Conservation (phyloP, 92 coral and sea anemone genomes). For the Metridium senile region DNA sequence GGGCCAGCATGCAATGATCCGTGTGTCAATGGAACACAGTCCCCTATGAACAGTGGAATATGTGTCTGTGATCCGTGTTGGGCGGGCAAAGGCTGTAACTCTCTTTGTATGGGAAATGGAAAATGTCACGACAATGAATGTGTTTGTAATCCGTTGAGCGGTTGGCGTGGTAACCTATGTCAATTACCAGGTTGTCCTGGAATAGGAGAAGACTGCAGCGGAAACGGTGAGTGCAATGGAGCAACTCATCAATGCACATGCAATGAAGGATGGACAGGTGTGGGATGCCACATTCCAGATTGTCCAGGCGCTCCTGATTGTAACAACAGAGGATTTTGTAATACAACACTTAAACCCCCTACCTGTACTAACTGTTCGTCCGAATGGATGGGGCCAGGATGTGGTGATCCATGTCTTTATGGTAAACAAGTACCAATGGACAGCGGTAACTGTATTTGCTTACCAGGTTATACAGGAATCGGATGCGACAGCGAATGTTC, state of each 20-base stretch:
- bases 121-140: slow-evolving; percentile 45
- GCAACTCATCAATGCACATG: slow-evolving; percentile 62
- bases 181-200: slow-evolving; percentile 74
- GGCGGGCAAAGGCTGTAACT: slow-evolving; percentile 57
- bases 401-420: slow-evolving; percentile 54
- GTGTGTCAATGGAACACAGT: slow-evolving; percentile 55
- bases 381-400: slow-evolving; percentile 63
- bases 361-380: slow-evolving; percentile 47
- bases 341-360: slow-evolving; percentile 22
- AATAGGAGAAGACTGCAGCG: slow-evolving; percentile 55
- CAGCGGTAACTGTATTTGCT: slow-evolving; percentile 60
- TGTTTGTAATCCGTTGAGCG: slow-evolving; percentile 53
- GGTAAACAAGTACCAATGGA: slow-evolving; percentile 66
- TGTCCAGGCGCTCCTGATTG: slow-evolving; percentile 63
- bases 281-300: slow-evolving; percentile 61
- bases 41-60: slow-evolving; percentile 63
- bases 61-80: slow-evolving; percentile 67
- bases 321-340: slow-evolving; percentile 47
- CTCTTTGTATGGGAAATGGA: slow-evolving; percentile 61
- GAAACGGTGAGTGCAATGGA: slow-evolving; percentile 61
- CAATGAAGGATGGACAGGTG: slow-evolving; percentile 63
- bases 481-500: slow-evolving; percentile 78
- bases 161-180: slow-evolving; percentile 67
- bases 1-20: slow-evolving; percentile 70
- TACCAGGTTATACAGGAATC: slow-evolving; percentile 61